These are phyloP conservation scores for Psammodynastes pulverulentus DNA, from an alignment of 2,113 vertebrate genomes.

Conservation along the genomic window DNA sequence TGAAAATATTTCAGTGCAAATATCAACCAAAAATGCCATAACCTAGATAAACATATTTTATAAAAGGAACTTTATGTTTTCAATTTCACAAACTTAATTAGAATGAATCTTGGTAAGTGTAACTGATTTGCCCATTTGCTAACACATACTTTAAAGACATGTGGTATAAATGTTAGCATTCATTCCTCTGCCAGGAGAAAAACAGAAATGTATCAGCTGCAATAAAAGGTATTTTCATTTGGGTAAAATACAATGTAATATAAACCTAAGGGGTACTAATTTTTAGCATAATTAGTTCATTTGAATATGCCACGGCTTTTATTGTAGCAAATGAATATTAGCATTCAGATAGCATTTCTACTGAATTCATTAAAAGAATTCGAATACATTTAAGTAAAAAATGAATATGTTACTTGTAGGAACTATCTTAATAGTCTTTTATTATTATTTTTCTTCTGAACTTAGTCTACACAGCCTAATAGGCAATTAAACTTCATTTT, in stretches of 20 bases:
- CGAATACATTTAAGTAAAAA: not conserved
- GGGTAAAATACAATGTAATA: not conserved
- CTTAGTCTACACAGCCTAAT: not conserved
- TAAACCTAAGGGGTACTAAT: not conserved
- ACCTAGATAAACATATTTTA: slow-evolving; percentile 12
- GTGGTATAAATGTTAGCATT: not conserved
- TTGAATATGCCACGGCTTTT: not conserved
- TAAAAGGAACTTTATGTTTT: not conserved
- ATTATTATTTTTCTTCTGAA: not conserved
- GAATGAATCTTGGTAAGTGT: not conserved
- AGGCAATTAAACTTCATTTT: not conserved
- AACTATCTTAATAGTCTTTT: not conserved
- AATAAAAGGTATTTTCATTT: not conserved
- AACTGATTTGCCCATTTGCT: not conserved
- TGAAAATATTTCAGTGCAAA: fast-evolving
- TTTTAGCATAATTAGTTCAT: not conserved
- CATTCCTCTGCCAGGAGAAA: not conserved
- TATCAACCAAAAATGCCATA: not conserved
- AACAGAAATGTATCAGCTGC: not conserved
- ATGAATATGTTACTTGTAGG: not conserved
- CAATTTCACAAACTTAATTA: not conserved
- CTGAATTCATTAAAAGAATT: not conserved
- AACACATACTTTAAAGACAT: not conserved
- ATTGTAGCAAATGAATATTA: not conserved
- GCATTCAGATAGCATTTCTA: not conserved